Percentiles rank a stretch among this genome's conserved stretches.
Conservation (phyloP, 2,888 invertebrate genomes). For the Apotomis capreana region DNA sequence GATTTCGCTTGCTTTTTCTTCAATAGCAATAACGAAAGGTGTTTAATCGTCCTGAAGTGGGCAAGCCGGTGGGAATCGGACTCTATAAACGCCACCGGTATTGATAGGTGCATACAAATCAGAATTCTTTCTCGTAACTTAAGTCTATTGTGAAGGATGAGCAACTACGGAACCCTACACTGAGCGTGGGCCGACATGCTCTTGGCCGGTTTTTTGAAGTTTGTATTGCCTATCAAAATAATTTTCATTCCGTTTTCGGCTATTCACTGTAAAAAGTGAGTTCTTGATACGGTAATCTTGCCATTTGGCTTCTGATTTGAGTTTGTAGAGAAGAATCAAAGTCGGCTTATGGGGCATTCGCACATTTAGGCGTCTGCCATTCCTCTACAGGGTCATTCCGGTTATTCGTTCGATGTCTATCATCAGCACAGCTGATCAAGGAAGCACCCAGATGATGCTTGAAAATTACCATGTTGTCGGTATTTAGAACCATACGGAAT, state of each 20-base stretch:
- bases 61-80: no score
- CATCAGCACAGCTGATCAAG: not conserved
- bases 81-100: no score
- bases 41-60: no score
- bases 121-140: no score
- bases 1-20: no score
- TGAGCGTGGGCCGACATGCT: no score
- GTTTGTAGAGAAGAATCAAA: not conserved
- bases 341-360: constrained; percentile 5
- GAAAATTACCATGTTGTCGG: constrained; percentile 4
- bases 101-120: no score
- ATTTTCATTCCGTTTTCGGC: constrained; percentile 1
- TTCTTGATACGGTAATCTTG: not conserved
- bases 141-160: no score
- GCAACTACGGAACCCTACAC: no score
- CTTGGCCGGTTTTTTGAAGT: no score
- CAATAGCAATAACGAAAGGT: no score
- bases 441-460: not conserved
- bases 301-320: constrained; percentile 7
- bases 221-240: no score
- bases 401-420: constrained; percentile 3
- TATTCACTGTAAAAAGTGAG: constrained; percentile 5
- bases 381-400: constrained; percentile 1
- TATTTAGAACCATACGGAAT: constrained; percentile 20
- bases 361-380: not conserved